phyloP scores from a whole-genome alignment of 2,113 vertebrate genomes.

The Aleadryas rufinucha region DNA sequence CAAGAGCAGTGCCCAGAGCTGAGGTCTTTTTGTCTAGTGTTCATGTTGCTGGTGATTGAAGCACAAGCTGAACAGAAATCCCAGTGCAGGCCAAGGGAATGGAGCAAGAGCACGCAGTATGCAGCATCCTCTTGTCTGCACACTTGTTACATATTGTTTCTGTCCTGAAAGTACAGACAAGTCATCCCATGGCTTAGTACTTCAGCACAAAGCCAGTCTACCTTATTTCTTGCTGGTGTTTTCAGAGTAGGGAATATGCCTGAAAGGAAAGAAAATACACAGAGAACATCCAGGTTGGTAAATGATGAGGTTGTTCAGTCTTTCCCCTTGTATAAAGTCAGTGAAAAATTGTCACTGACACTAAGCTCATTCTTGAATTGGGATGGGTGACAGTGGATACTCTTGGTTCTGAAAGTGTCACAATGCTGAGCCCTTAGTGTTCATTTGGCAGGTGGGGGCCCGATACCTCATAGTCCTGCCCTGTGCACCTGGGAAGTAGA shows the following conservation, averaged over 20 bases:
- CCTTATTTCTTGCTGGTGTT: background rate
- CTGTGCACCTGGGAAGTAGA: background rate
- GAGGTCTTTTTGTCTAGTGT: background rate
- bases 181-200: background rate
- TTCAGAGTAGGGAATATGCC: background rate
- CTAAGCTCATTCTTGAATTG: background rate
- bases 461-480: background rate
- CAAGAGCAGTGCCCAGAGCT: background rate
- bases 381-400: background rate
- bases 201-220: background rate
- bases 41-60: background rate
- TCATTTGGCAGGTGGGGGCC: fast-evolving
- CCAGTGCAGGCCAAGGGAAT: background rate
- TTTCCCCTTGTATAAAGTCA: background rate
- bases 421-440: fast-evolving
- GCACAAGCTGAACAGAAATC: background rate
- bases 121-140: background rate
- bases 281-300: background rate
- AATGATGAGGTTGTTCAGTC: background rate
- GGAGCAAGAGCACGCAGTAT: fast-evolving
- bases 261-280: background rate
- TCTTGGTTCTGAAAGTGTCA: background rate
- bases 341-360: background rate
- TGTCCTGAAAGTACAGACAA: background rate
- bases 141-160: fast-evolving